Conservation (phyloP, 2,113 vertebrate genomes). For the Oophaga pumilio region DNA sequence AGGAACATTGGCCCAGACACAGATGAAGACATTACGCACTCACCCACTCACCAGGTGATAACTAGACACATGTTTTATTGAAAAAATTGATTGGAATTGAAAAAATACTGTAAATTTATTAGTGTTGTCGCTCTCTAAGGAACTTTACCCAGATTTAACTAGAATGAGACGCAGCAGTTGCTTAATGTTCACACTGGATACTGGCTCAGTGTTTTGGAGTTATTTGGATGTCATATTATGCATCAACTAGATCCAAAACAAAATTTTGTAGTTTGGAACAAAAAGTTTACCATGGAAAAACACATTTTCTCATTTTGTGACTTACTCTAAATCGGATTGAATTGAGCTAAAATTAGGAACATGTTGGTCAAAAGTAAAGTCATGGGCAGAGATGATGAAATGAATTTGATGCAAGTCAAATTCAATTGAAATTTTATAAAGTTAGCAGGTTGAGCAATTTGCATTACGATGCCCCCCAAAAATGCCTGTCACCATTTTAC, state of each 20-base stretch:
- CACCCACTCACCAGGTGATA: not conserved
- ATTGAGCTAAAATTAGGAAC: not conserved
- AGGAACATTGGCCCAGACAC: not conserved
- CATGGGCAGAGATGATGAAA: too few species aligned
- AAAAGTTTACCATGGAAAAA: not conserved
- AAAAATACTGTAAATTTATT: slow-evolving; percentile 35
- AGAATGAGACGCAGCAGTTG: slow-evolving; percentile 34
- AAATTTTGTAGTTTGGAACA: not conserved
- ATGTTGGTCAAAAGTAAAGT: too few species aligned
- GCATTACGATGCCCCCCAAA: too few species aligned
- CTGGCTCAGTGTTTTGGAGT: not conserved
- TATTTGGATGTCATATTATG: not conserved
- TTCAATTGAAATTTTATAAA: too few species aligned
- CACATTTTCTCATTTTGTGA: not conserved
- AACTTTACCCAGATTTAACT: slow-evolving; percentile 28
- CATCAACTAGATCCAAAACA: not conserved
- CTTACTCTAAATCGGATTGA: not conserved
- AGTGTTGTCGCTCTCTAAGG: slow-evolving; percentile 3
- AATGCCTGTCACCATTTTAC: too few species aligned
- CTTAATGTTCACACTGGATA: not conserved
- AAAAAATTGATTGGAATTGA: slow-evolving; percentile 27
- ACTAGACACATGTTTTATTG: slow-evolving; percentile 14
- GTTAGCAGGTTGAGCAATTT: too few species aligned
- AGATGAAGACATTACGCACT: not conserved
- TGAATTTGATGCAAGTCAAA: too few species aligned